These are phyloP conservation scores for Phaedon cochleariae DNA, from an alignment of 2,888 invertebrate species.

Conservation along the genomic window DNA sequence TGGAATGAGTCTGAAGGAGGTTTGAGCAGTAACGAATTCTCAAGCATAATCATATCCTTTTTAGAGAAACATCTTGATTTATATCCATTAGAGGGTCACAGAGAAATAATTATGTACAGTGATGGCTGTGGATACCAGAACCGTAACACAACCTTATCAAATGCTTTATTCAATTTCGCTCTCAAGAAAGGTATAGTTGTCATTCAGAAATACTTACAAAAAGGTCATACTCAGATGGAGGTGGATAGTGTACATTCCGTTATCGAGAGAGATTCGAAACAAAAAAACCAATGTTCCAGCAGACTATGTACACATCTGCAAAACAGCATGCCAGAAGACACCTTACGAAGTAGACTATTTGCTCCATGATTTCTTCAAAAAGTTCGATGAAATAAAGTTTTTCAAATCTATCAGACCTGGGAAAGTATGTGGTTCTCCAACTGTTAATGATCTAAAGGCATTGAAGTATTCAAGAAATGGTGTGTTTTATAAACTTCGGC, in stretches of 20 bases:
- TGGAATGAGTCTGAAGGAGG: constrained; percentile 25
- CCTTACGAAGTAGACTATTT: constrained; percentile 36
- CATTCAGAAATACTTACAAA: constrained; percentile 37
- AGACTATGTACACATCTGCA: constrained; percentile 34
- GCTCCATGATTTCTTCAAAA: constrained; percentile 17
- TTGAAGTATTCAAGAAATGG: constrained; percentile 17
- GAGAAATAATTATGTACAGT: constrained; percentile 23
- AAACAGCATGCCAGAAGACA: constrained; percentile 27
- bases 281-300: constrained; percentile 37
- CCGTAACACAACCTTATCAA: constrained; percentile 18
- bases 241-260: constrained; percentile 34
- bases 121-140: constrained; percentile 20
- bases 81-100: constrained; percentile 10
- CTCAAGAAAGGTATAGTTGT: constrained; percentile 21
- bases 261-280: constrained; percentile 34
- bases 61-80: constrained; percentile 15
- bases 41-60: constrained; percentile 19
- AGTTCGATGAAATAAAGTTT: constrained; percentile 16
- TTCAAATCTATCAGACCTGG: constrained; percentile 19
- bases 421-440: constrained; percentile 8
- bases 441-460: constrained; percentile 16
- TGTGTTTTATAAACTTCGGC: constrained; percentile 19
- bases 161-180: constrained; percentile 23
- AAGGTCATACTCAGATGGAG: constrained; percentile 42
- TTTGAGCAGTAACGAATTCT: constrained; percentile 20